These are phyloP conservation scores for Kuschelorhynchus macadamiae DNA, from an alignment of 2,888 invertebrate species.

Conservation along the genomic window DNA sequence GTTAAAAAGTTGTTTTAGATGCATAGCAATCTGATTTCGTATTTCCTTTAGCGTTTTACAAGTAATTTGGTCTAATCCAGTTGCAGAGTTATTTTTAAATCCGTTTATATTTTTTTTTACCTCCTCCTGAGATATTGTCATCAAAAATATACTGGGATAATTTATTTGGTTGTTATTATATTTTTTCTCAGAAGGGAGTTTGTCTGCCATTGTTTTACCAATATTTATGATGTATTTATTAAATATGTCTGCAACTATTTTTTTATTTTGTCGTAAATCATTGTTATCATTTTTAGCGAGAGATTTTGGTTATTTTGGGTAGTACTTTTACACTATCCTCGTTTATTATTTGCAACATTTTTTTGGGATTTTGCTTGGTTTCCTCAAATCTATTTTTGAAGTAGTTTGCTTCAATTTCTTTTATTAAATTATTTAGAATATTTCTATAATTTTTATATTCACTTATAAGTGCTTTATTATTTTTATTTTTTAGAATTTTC, in stretches of 20 bases:
- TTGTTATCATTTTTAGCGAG: not conserved
- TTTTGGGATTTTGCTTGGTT: slow-evolving; percentile 1
- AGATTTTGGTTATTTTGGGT: not conserved
- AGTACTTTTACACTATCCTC: not conserved
- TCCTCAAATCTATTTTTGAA: slow-evolving; percentile 1
- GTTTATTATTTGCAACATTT: slow-evolving; percentile 8
- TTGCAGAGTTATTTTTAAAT: slow-evolving; percentile 10
- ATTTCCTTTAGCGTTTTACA: slow-evolving; percentile 9
- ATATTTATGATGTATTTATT: not conserved
- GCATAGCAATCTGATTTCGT: not conserved
- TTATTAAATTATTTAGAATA: slow-evolving; percentile 2
- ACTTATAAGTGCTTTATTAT: not conserved
- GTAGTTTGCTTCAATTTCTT: not conserved
- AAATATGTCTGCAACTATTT: not conserved
- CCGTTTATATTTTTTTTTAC: slow-evolving; percentile 6
- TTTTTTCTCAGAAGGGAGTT: not conserved
- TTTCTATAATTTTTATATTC: slow-evolving; percentile 7
- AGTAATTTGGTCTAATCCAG: slow-evolving; percentile 21
- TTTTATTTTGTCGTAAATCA: not conserved
- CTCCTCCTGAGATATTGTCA: slow-evolving; percentile 13
- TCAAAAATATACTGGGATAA: slow-evolving; percentile 12
- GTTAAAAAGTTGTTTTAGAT: not conserved
- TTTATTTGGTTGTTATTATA: not conserved
- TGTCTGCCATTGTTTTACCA: not conserved
- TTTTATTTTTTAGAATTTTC: not conserved